Percentiles rank a stretch among this genome's conserved stretches.
phyloP scores from a whole-genome alignment of 2,888 invertebrate genomes.

The Apodemia zela region DNA sequence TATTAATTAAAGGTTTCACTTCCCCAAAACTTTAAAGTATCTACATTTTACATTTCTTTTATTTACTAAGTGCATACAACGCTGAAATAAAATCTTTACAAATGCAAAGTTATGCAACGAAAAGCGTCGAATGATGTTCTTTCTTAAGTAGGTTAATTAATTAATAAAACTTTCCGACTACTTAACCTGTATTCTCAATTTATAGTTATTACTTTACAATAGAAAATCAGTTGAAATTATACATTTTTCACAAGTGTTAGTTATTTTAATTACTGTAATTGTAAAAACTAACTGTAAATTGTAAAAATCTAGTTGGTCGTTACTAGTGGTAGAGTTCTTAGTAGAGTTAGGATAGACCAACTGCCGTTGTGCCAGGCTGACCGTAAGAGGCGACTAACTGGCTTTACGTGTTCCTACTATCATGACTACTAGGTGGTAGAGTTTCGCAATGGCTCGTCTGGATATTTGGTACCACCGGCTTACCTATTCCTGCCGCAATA shows the following conservation, averaged over 20 bases:
- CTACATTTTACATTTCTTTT: not conserved
- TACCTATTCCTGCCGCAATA: too few relatives aligned
- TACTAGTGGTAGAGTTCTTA: too few relatives aligned
- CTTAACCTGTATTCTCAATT: not conserved
- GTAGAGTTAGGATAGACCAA: too few relatives aligned
- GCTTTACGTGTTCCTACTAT: too few relatives aligned
- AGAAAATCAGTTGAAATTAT: not conserved
- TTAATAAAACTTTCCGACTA: not conserved
- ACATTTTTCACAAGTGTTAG: not conserved
- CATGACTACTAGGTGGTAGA: too few relatives aligned
- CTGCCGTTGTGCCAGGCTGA: too few relatives aligned
- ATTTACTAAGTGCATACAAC: slow-evolving; percentile 3
- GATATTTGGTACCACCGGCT: too few relatives aligned
- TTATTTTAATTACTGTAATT: too few relatives aligned
- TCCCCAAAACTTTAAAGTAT: not conserved
- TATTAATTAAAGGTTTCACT: not conserved
- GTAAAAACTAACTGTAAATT: too few relatives aligned
- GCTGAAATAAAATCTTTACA: slow-evolving; percentile 9
- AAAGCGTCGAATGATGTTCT: slow-evolving; percentile 1
- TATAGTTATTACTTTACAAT: not conserved
- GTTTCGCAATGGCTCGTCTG: too few relatives aligned
- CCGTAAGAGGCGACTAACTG: too few relatives aligned
- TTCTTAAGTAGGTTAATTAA: slow-evolving; percentile 14
- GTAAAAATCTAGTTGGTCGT: too few relatives aligned
- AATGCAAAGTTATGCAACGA: slow-evolving; percentile 3